phyloP scores from a whole-genome alignment of 2,113 vertebrate species.

The Oreochromis niloticus region DNA sequence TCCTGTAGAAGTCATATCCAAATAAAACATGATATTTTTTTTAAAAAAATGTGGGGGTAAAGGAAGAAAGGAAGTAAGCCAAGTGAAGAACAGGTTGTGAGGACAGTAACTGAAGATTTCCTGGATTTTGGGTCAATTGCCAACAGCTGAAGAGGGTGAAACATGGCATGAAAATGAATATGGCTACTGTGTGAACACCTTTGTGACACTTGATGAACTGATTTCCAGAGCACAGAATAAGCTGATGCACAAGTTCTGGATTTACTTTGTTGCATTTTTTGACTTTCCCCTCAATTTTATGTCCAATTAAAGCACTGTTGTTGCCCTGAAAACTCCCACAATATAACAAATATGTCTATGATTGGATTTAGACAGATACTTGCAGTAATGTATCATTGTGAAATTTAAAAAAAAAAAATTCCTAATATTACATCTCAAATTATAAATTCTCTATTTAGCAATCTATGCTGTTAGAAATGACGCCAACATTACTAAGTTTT shows the following conservation, averaged over 20 bases:
- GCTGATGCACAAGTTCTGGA: background rate
- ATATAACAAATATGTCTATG: background rate
- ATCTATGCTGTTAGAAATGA: background rate
- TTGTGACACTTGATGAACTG: background rate
- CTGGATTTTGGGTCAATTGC: background rate
- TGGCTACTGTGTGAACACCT: conserved; percentile 18
- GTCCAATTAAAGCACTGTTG: background rate
- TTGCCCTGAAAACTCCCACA: background rate
- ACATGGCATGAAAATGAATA: background rate
- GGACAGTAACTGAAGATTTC: background rate
- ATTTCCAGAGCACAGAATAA: conserved; percentile 6
- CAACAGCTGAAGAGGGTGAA: background rate
- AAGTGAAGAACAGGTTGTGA: background rate
- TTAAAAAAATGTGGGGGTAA: conserved; percentile 25
- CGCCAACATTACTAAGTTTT: background rate
- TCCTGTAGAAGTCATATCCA: conserved; percentile 65
- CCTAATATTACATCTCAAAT: background rate
- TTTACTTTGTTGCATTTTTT: background rate
- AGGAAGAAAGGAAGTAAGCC: conserved; percentile 67
- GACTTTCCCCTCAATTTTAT: background rate
- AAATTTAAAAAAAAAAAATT: background rate
- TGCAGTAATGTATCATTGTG: background rate
- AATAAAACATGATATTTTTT: conserved; percentile 57
- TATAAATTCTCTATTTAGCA: background rate
- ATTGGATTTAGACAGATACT: background rate